Percentiles rank a stretch among this genome's conserved stretches.
phyloP scores from a whole-genome alignment of 2,888 invertebrate genomes.

The Apamea monoglypha region DNA sequence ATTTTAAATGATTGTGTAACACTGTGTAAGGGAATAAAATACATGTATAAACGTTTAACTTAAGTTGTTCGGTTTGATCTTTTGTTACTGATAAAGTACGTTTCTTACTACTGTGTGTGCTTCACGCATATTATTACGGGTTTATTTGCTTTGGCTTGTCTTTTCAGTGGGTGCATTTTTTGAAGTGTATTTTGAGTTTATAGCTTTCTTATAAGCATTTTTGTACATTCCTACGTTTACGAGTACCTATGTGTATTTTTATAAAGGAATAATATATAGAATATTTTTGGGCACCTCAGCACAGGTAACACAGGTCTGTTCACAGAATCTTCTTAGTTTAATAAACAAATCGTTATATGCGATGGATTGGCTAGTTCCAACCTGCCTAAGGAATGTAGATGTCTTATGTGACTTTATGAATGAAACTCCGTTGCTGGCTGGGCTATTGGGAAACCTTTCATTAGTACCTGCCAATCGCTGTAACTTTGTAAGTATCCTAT shows the following conservation, averaged over 20 bases:
- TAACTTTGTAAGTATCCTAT: conserved; percentile 18
- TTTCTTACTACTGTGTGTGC: conserved; percentile 32
- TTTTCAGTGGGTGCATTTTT: conserved; percentile 6
- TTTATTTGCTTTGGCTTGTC: background rate
- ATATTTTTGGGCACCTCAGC: background rate
- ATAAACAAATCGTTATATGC: background rate
- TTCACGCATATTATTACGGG: conserved; percentile 1
- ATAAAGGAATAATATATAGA: background rate
- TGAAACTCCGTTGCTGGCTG: background rate
- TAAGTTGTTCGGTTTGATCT: conserved; percentile 39
- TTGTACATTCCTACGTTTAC: background rate
- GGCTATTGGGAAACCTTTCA: background rate
- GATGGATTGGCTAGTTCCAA: too few relatives aligned
- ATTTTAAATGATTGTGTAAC: conserved; percentile 65
- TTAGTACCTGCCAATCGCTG: background rate
- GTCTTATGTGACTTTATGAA: background rate
- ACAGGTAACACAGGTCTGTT: background rate
- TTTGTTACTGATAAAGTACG: conserved; percentile 38
- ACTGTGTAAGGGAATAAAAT: conserved; percentile 52
- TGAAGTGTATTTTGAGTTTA: background rate
- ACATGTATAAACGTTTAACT: conserved; percentile 41
- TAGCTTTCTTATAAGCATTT: background rate
- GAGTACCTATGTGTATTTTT: background rate
- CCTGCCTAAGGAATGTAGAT: background rate
- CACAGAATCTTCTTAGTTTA: background rate